These are phyloP conservation scores for Corella eumyota DNA, from an alignment of 23 tunicate species.

Conservation along the genomic window DNA sequence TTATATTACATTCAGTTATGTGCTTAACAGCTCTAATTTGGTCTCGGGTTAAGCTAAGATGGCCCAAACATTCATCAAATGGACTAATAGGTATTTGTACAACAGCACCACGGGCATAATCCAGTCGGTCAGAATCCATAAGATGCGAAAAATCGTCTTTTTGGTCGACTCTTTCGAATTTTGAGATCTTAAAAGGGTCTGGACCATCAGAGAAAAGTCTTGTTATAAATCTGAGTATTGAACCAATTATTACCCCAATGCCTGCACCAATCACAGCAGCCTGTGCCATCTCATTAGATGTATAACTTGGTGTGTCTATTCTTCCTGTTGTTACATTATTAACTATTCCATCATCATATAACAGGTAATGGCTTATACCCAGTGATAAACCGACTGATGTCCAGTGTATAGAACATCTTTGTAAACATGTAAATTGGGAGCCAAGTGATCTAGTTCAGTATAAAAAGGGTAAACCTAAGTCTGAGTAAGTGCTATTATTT, in stretches of 20 bases:
- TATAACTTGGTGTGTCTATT: slow-evolving; percentile 3
- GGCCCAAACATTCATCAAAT: slow-evolving; percentile 28
- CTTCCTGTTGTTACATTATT: neutral
- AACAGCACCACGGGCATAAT: slow-evolving; percentile 57
- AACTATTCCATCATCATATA: slow-evolving; percentile 30
- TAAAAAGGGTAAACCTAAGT: too few relatives aligned
- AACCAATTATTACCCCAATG: slow-evolving; percentile 21
- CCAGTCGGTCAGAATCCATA: slow-evolving; percentile 17
- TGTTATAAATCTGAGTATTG: slow-evolving; percentile 9
- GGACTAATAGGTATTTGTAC: slow-evolving; percentile 15
- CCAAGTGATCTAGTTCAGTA: slow-evolving; percentile 37
- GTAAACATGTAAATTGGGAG: slow-evolving; percentile 47
- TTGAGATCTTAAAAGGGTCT: too few relatives aligned
- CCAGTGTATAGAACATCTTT: slow-evolving; percentile 53
- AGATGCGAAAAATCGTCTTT: slow-evolving; percentile 71
- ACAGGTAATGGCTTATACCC: slow-evolving; percentile 24
- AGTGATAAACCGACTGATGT: slow-evolving; percentile 24
- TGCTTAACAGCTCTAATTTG: slow-evolving; percentile 48
- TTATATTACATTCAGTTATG: slow-evolving; percentile 25
- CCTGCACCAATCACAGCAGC: slow-evolving; percentile 35
- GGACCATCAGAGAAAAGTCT: slow-evolving; percentile 8
- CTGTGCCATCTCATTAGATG: slow-evolving; percentile 17
- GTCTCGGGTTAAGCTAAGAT: slow-evolving; percentile 18
- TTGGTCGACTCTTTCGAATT: slow-evolving; percentile 59
- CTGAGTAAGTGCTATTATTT: too few relatives aligned